These are phyloP conservation scores for Pterophyllum scalare DNA, from an alignment of 2,113 vertebrate genomes.

Conservation along the genomic window DNA sequence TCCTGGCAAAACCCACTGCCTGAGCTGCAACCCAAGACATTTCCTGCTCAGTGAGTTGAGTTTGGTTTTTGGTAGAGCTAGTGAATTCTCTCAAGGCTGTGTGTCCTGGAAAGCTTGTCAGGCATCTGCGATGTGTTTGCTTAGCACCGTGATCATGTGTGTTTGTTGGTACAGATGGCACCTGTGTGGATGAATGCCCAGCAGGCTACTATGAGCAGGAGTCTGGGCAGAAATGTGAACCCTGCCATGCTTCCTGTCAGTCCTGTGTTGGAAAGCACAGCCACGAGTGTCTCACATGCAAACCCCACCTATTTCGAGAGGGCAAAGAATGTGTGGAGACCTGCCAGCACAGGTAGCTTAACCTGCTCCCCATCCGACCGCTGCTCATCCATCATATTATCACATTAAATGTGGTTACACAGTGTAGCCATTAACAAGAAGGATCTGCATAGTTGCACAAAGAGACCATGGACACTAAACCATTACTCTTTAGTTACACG, in stretches of 20 bases:
- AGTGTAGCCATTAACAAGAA: constrained; percentile 30
- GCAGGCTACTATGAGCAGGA: constrained; percentile 81
- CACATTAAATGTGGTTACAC: constrained; percentile 18
- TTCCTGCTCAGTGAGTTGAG: constrained; percentile 87
- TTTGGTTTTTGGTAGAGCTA: background rate
- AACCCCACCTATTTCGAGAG: constrained; percentile 81
- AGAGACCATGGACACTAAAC: constrained; percentile 20
- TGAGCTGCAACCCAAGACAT: constrained; percentile 80
- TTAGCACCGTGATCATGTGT: background rate
- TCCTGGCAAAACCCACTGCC: constrained; percentile 82
- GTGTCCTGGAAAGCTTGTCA: background rate
- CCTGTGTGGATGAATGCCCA: constrained; percentile 86
- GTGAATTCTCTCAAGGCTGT: background rate
- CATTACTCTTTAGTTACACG: background rate
- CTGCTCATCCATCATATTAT: constrained; percentile 35
- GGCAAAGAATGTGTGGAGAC: constrained; percentile 84
- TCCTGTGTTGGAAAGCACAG: constrained; percentile 85
- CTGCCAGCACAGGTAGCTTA: constrained; percentile 86
- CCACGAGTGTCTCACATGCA: constrained; percentile 87
- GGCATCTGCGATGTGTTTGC: constrained; percentile 6
- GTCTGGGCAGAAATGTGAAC: constrained; percentile 74
- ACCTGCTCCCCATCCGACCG: constrained; percentile 18
- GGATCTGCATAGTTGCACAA: constrained; percentile 18
- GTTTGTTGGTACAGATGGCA: constrained; percentile 81
- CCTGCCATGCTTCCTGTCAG: constrained; percentile 85